These are phyloP conservation scores for Aulostomus chinensis DNA, from an alignment of 2,797 vertebrate genomes.

Conservation along the genomic window DNA sequence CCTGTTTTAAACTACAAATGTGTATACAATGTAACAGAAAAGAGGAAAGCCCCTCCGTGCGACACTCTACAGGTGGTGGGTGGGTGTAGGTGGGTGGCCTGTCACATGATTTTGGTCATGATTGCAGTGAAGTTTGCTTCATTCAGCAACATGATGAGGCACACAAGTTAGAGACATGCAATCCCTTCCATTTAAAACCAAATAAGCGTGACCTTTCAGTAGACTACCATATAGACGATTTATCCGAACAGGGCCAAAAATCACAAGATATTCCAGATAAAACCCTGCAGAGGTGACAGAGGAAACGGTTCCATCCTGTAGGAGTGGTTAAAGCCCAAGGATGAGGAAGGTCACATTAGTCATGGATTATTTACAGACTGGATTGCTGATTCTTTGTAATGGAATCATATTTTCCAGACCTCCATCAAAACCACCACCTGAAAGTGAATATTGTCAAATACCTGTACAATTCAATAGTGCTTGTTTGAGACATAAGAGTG, in stretches of 20 bases:
- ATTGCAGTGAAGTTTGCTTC: constrained; percentile 31
- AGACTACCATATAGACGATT: constrained; percentile 43
- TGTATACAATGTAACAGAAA: constrained; percentile 29
- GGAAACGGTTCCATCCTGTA: constrained; percentile 18
- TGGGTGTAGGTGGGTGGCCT: background rate
- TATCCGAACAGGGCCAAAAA: too few species aligned
- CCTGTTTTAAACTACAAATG: constrained; percentile 32
- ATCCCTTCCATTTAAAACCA: constrained; percentile 1
- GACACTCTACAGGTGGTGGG: constrained; percentile 13
- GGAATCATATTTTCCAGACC: constrained; percentile 10
- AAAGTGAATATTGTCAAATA: constrained; percentile 27
- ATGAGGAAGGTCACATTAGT: constrained; percentile 1
- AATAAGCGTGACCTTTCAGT: constrained; percentile 18
- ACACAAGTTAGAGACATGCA: constrained; percentile 44
- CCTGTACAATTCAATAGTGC: constrained; percentile 61
- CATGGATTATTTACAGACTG: constrained; percentile 64
- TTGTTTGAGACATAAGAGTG: constrained; percentile 48
- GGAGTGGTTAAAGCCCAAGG: constrained; percentile 28
- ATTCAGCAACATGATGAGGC: constrained; percentile 57
- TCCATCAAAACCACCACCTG: constrained; percentile 16
- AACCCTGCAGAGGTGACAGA: constrained; percentile 4
- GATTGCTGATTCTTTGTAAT: constrained; percentile 18
- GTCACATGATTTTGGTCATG: constrained; percentile 12
- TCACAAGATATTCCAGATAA: constrained; percentile 18
- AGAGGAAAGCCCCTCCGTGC: constrained; percentile 34